Evolutionary conservation across 2,113 vertebrate species (phyloP).

Genomic region (Haemorhous mexicanus): DNA sequence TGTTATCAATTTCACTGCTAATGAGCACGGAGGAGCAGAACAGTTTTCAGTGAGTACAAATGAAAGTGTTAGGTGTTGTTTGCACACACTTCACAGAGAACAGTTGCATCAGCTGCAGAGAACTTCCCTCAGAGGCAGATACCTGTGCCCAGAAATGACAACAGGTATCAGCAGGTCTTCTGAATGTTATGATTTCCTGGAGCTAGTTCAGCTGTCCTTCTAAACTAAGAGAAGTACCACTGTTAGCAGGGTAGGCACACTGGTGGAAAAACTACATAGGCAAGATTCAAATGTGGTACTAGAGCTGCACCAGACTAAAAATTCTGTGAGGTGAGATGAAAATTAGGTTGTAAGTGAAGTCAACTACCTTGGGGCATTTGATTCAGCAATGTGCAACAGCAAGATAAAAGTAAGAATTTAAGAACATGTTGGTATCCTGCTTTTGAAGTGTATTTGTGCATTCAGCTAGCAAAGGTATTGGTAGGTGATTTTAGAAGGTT

Average conservation of each 20-base stretch:
- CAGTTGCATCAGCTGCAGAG: background rate
- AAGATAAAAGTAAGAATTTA: conserved; percentile 44
- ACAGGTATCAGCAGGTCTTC: background rate
- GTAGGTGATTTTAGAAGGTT: background rate
- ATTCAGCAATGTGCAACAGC: conserved; percentile 31
- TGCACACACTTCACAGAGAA: background rate
- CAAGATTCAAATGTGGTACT: background rate
- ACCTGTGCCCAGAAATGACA: background rate
- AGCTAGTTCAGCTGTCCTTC: background rate
- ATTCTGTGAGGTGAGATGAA: background rate
- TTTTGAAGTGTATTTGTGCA: conserved; percentile 51
- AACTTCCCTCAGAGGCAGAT: background rate
- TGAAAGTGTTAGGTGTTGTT: background rate
- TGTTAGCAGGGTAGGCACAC: background rate
- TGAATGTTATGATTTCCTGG: background rate
- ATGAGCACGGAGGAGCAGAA: background rate
- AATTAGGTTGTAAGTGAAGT: conserved; percentile 5
- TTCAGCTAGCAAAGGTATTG: conserved; percentile 11
- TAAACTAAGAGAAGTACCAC: background rate
- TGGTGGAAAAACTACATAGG: background rate
- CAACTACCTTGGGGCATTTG: background rate
- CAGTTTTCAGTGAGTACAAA: background rate
- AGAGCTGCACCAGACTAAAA: background rate
- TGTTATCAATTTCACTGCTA: conserved; percentile 13
- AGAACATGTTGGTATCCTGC: background rate